Conservation (phyloP, 1,140 invertebrate genomes). For the Oncopeltus fasciatus region DNA sequence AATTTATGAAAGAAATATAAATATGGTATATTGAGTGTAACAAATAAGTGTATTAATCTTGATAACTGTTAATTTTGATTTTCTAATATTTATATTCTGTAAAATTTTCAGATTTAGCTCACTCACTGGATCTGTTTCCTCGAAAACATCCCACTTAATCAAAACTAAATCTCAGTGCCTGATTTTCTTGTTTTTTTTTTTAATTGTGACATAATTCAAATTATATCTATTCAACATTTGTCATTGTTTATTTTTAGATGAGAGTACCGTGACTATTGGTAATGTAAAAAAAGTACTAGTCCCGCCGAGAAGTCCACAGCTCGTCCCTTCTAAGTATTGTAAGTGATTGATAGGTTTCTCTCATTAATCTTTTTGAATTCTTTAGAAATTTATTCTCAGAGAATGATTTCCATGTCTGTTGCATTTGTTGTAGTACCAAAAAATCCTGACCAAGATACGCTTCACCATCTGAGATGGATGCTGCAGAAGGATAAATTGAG, state of each 20-base stretch:
- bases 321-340: slow-evolving; percentile 44
- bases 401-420: not conserved
- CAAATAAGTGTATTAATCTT: too few relatives aligned
- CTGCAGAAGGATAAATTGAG: slow-evolving; percentile 81
- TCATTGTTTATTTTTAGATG: slow-evolving; percentile 10
- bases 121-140: too few relatives aligned
- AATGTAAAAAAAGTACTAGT: slow-evolving; percentile 52
- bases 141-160: too few relatives aligned
- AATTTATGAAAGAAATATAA: too few relatives aligned
- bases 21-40: too few relatives aligned
- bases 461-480: slow-evolving; percentile 82
- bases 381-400: not conserved
- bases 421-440: slow-evolving; percentile 36
- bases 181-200: too few relatives aligned
- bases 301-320: slow-evolving; percentile 49
- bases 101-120: too few relatives aligned
- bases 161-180: too few relatives aligned
- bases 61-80: too few relatives aligned
- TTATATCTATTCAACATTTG: too few relatives aligned
- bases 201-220: too few relatives aligned
- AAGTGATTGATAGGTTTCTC: not conserved
- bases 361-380: not conserved
- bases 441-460: slow-evolving; percentile 50
- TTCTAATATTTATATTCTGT: too few relatives aligned
- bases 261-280: slow-evolving; percentile 48